Evolutionary conservation across 2,113 vertebrate genomes (phyloP).

Genomic region (Solea solea): DNA sequence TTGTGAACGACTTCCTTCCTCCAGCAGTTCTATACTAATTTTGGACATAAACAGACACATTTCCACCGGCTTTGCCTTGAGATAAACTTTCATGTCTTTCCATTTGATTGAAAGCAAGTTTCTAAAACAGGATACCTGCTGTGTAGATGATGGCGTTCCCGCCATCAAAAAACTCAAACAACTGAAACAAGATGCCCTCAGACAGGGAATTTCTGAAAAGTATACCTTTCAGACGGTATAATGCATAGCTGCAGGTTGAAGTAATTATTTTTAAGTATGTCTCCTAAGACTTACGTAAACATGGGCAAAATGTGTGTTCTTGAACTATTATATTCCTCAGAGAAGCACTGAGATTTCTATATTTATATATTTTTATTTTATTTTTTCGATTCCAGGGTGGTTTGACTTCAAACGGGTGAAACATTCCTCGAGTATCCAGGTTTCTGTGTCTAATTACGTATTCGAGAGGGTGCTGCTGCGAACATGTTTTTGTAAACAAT

Average conservation of each 20-base stretch:
- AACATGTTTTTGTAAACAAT: constrained; percentile 66
- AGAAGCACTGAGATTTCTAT: constrained; percentile 55
- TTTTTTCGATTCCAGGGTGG: constrained; percentile 48
- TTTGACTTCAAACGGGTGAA: constrained; percentile 72
- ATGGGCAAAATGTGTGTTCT: constrained; percentile 59
- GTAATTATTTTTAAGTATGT: constrained; percentile 73
- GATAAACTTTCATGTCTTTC: constrained; percentile 55
- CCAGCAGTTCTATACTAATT: constrained; percentile 26
- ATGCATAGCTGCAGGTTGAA: constrained; percentile 54
- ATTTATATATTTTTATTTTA: constrained; percentile 54
- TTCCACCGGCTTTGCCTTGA: constrained; percentile 60
- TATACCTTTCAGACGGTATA: constrained; percentile 61
- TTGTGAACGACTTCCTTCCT: too few species aligned
- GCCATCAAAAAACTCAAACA: constrained; percentile 71
- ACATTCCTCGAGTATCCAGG: constrained; percentile 73
- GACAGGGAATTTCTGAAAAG: constrained; percentile 56
- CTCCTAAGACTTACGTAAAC: constrained; percentile 51
- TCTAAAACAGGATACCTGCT: constrained; percentile 63
- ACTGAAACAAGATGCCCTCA: constrained; percentile 61
- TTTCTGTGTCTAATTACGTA: constrained; percentile 76
- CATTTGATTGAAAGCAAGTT: constrained; percentile 63
- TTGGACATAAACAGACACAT: constrained; percentile 35
- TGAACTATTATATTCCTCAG: constrained; percentile 70
- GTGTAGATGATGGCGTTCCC: constrained; percentile 51
- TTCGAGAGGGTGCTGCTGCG: constrained; percentile 54